A percentile compares a stretch with the other conserved stretches of the same genome.
These are phyloP conservation scores for Chloroceryle aenea DNA, from an alignment of 2,113 vertebrate species.

Conservation along the genomic window DNA sequence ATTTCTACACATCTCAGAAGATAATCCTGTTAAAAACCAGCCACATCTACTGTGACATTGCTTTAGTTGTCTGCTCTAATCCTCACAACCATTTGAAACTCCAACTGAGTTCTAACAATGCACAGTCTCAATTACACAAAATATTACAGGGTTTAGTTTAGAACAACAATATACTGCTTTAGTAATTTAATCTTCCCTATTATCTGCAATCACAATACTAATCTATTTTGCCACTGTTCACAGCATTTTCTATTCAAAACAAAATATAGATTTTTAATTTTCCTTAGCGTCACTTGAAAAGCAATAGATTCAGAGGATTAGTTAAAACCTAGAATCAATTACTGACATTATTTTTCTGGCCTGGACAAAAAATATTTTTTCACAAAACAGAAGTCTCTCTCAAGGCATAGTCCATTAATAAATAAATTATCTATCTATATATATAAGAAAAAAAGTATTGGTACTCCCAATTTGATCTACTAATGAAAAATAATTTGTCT, in stretches of 20 bases:
- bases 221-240: constrained; percentile 46
- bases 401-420: not conserved
- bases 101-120: constrained; percentile 61
- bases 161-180: constrained; percentile 69
- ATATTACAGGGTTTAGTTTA: constrained; percentile 70
- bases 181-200: constrained; percentile 65
- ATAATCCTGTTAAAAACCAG: constrained; percentile 77
- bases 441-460: not conserved
- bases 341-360: not conserved
- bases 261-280: constrained; percentile 66
- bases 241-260: constrained; percentile 16
- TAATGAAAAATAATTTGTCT: constrained; percentile 1
- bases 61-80: constrained; percentile 72
- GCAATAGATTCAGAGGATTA: constrained; percentile 26
- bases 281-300: constrained; percentile 30
- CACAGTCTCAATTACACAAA: constrained; percentile 73
- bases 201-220: constrained; percentile 51
- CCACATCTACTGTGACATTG: constrained; percentile 62
- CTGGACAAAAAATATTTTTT: constrained; percentile 39
- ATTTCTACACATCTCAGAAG: constrained; percentile 72
- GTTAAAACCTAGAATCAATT: constrained; percentile 11
- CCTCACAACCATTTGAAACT: constrained; percentile 64
- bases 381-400: constrained; percentile 18
- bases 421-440: not conserved
- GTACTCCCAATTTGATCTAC: constrained; percentile 14